Percentiles rank a stretch among this genome's conserved stretches.
These are phyloP conservation scores for Tenthredo amoena DNA, from an alignment of 2,888 invertebrate genomes.

Conservation along the genomic window DNA sequence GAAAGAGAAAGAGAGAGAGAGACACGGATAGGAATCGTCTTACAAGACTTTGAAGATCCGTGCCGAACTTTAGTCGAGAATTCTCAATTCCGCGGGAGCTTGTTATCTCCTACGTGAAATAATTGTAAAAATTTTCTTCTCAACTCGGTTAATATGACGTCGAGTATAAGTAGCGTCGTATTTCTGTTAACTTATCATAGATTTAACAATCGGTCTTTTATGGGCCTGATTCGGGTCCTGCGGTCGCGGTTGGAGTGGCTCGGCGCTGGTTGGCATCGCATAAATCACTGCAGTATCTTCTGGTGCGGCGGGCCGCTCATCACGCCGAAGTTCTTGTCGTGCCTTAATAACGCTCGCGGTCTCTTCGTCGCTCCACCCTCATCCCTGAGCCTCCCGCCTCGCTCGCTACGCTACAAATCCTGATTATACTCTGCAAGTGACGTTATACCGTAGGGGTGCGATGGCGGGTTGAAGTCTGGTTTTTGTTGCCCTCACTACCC, in stretches of 20 bases:
- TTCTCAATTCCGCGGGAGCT: neutral
- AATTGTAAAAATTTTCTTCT: neutral
- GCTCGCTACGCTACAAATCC: slow-evolving; percentile 78
- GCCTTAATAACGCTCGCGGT: slow-evolving; percentile 77
- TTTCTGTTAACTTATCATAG: neutral
- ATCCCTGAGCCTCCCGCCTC: slow-evolving; percentile 57
- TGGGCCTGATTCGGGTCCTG: neutral
- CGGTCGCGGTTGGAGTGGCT: slow-evolving; percentile 15
- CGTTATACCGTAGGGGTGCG: slow-evolving; percentile 75
- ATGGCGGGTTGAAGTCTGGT: slow-evolving; percentile 75
- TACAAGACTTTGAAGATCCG: slow-evolving; percentile 2
- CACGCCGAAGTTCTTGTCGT: slow-evolving; percentile 77
- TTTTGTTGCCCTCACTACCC: slow-evolving; percentile 73
- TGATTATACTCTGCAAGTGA: slow-evolving; percentile 79
- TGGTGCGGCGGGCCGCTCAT: slow-evolving; percentile 75
- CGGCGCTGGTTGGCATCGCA: slow-evolving; percentile 68
- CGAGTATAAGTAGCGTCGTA: neutral
- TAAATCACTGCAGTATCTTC: slow-evolving; percentile 77
- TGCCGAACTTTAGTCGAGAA: neutral
- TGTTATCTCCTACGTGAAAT: neutral
- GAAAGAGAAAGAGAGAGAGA: neutral
- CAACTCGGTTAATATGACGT: neutral
- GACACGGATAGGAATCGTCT: neutral
- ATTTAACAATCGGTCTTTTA: slow-evolving; percentile 10
- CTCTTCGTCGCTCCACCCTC: slow-evolving; percentile 64